phyloP scores from a whole-genome alignment of 2,113 vertebrate genomes.

The Edolisoma coerulescens region DNA sequence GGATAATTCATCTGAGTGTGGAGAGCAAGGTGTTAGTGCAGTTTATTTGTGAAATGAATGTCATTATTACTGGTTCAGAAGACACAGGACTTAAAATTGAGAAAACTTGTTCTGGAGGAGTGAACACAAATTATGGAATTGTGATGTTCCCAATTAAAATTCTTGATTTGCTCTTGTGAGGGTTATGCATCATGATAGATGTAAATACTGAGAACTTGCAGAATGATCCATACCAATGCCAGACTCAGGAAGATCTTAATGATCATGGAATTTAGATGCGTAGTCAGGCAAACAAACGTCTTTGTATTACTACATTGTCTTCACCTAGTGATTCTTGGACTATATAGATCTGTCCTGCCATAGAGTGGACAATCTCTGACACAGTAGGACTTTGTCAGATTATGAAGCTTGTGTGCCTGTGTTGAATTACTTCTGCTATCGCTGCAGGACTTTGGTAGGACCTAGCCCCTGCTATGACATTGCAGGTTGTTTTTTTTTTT shows the following conservation, averaged over 20 bases:
- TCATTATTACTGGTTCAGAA: neutral
- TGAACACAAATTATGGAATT: neutral
- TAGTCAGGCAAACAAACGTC: neutral
- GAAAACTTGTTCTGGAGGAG: neutral
- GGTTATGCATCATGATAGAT: neutral
- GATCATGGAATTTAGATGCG: neutral
- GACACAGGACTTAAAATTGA: neutral
- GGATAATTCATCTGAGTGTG: neutral
- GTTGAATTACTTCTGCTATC: neutral
- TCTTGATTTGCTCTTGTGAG: neutral
- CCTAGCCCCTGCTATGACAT: neutral
- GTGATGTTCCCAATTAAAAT: neutral
- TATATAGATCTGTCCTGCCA: neutral
- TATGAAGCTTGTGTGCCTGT: neutral
- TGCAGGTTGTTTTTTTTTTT: neutral
- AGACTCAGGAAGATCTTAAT: neutral
- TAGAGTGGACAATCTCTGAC: neutral
- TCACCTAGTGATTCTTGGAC: neutral
- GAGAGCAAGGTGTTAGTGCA: neutral
- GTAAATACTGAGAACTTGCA: neutral
- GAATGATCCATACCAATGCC: neutral
- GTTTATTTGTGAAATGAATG: slow-evolving; percentile 4
- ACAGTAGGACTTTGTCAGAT: neutral
- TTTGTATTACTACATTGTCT: neutral
- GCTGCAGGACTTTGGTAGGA: neutral